Percentiles rank a stretch among this genome's conserved stretches.
These are phyloP conservation scores for Catagonus wagneri DNA, from an alignment of 2,113 vertebrate species.

Conservation along the genomic window DNA sequence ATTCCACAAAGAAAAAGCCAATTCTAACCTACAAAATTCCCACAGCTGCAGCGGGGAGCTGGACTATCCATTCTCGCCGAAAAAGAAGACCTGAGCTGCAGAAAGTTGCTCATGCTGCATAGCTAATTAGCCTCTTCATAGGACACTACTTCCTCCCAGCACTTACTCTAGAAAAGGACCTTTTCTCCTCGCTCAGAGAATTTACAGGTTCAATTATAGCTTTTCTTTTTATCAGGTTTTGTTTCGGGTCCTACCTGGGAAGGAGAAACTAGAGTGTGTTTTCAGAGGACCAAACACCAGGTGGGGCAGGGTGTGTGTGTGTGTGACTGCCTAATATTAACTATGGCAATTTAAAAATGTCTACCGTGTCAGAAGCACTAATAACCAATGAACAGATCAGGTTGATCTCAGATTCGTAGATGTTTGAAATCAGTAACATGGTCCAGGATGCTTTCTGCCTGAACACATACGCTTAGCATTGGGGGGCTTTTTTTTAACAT, in stretches of 20 bases:
- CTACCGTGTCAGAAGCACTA: neutral
- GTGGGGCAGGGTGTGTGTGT: too few species aligned
- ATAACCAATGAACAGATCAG: neutral
- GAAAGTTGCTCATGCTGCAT: neutral
- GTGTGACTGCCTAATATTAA: neutral
- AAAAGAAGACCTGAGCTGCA: neutral
- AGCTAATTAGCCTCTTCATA: slow-evolving; percentile 59
- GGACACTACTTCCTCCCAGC: slow-evolving; percentile 37
- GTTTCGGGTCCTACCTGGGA: neutral
- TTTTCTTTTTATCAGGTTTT: slow-evolving; percentile 14
- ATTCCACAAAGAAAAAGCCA: slow-evolving; percentile 27
- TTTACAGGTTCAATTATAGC: slow-evolving; percentile 40
- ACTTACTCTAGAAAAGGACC: neutral
- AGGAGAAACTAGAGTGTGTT: neutral
- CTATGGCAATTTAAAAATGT: neutral
- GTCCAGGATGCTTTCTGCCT: neutral
- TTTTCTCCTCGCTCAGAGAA: neutral
- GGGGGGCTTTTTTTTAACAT: neutral
- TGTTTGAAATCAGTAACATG: neutral
- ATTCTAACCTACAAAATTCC: neutral
- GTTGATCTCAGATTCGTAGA: neutral
- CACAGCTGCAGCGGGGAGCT: neutral
- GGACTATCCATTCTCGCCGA: neutral
- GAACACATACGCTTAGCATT: neutral
- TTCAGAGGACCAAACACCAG: neutral